These are phyloP conservation scores for Ostrea edulis DNA, from an alignment of 1,140 invertebrate species.

Conservation along the genomic window DNA sequence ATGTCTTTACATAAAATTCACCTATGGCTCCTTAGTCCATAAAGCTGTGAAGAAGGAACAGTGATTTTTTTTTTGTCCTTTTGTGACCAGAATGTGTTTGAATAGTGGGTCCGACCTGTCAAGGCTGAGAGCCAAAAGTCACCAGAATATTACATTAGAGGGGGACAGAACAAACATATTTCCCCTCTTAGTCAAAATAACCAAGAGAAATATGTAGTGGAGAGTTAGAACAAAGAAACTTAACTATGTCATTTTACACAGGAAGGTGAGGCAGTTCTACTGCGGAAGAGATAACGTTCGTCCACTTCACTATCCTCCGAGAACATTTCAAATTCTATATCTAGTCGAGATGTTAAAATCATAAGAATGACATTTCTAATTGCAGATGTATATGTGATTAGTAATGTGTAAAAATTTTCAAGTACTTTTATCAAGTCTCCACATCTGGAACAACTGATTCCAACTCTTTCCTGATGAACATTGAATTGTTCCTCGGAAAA, in stretches of 20 bases:
- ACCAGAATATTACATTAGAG: neutral
- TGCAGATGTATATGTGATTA: conserved; percentile 17
- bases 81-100: neutral
- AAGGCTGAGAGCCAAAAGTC: neutral
- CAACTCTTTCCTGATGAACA: conserved; percentile 3
- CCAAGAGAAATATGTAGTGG: neutral
- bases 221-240: neutral
- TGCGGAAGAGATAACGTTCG: conserved; percentile 27
- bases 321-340: neutral
- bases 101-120: neutral
- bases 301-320: conserved; percentile 21
- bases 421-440: neutral
- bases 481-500: neutral
- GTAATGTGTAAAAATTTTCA: neutral
- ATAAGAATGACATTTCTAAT: conserved; percentile 19
- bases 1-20: conserved; percentile 37
- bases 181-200: conserved; percentile 13
- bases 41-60: neutral
- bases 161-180: conserved; percentile 7
- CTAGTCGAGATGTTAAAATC: conserved; percentile 1
- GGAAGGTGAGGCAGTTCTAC: neutral
- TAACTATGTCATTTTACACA: neutral
- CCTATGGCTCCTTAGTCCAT: conserved; percentile 15
- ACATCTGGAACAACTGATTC: neutral
- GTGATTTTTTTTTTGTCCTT: neutral